These are phyloP conservation scores for Pterophyllum scalare DNA, from an alignment of 2,113 vertebrate genomes.

Conservation along the genomic window DNA sequence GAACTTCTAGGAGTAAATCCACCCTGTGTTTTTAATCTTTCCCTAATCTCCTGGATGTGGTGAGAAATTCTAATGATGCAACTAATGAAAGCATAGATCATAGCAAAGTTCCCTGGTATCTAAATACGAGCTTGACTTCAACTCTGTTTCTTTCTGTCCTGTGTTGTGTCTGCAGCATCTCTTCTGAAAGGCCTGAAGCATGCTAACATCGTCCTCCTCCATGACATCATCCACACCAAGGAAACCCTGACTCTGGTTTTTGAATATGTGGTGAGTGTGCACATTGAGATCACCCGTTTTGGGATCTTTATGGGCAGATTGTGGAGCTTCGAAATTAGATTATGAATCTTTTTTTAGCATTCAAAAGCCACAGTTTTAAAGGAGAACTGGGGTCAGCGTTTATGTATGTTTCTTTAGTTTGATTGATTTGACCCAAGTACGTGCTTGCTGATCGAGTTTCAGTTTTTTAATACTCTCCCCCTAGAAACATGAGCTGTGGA, in stretches of 20 bases:
- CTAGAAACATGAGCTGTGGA: slow-evolving; percentile 38
- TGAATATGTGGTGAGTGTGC: slow-evolving; percentile 95
- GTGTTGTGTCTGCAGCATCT: slow-evolving; percentile 86
- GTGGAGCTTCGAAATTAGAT: neutral
- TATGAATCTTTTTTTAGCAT: slow-evolving; percentile 16
- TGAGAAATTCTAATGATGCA: slow-evolving; percentile 25
- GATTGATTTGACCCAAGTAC: slow-evolving; percentile 26
- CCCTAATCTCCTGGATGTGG: slow-evolving; percentile 25
- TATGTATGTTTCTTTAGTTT: neutral
- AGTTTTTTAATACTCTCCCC: slow-evolving; percentile 29
- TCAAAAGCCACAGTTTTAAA: slow-evolving; percentile 9
- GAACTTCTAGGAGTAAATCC: slow-evolving; percentile 49
- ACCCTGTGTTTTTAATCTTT: slow-evolving; percentile 27
- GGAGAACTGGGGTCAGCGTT: neutral
- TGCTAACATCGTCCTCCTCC: slow-evolving; percentile 96
- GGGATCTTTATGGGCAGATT: fast-evolving
- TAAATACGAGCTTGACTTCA: neutral
- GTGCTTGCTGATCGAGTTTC: slow-evolving; percentile 6
- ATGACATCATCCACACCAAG: slow-evolving; percentile 99
- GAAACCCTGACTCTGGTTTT: slow-evolving; percentile 97
- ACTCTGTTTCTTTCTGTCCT: neutral
- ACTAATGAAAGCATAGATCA: slow-evolving; percentile 46
- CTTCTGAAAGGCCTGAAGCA: slow-evolving; percentile 97
- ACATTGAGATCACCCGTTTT: neutral
- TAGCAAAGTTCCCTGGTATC: neutral